These are phyloP conservation scores for Chrysolina americana DNA, from an alignment of 2,888 invertebrate genomes.

Conservation along the genomic window DNA sequence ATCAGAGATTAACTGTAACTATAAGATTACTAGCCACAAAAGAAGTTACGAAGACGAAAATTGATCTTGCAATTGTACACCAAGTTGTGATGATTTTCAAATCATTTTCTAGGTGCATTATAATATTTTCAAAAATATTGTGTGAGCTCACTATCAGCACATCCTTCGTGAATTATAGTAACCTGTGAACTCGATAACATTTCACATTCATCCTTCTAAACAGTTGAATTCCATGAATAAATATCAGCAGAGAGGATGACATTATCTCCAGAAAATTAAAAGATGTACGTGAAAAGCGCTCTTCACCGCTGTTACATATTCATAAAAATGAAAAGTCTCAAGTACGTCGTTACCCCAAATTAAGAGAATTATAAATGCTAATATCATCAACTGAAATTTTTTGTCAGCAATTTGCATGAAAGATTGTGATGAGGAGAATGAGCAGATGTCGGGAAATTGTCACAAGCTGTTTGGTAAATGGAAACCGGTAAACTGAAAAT, in stretches of 20 bases:
- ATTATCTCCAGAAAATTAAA: conserved; percentile 2
- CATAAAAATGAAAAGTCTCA: conserved; percentile 48
- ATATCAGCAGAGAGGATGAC: neutral
- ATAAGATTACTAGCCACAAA: too few species aligned
- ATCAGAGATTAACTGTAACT: too few species aligned
- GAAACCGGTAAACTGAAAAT: too few species aligned
- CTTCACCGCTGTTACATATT: conserved; percentile 44
- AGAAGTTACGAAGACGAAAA: too few species aligned
- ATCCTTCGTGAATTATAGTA: neutral
- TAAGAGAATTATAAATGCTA: conserved; percentile 50
- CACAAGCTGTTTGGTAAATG: neutral
- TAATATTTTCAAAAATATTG: too few species aligned
- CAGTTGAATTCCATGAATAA: conserved; percentile 11
- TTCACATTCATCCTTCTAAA: neutral
- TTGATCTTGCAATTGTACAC: too few species aligned
- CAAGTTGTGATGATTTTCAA: too few species aligned
- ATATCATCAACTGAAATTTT: conserved; percentile 45
- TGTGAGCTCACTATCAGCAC: too few species aligned
- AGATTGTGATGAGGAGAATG: conserved; percentile 17
- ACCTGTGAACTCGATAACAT: neutral
- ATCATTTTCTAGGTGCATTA: too few species aligned
- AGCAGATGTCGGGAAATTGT: neutral
- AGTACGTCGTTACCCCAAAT: conserved; percentile 40
- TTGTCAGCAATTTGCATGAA: conserved; percentile 44
- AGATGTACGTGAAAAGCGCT: neutral